Base-by-base conservation (phyloP, 2,113 vertebrate genomes). In the Carassius carassius region DNA sequence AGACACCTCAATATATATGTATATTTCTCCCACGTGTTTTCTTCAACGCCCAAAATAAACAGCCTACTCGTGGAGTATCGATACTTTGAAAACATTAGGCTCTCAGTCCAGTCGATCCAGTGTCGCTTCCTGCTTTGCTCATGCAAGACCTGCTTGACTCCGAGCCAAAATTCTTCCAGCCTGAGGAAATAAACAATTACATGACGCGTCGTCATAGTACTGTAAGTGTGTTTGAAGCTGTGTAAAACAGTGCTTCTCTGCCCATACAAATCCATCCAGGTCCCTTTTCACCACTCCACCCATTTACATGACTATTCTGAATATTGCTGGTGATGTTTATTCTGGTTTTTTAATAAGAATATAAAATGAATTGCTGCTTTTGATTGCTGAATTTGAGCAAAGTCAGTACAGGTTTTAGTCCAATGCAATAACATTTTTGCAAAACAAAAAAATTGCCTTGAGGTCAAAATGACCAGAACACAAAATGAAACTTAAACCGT, bases 21-120 rank as follows among this genome's bases (percentile, higher is more conserved):
- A 58, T 60, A 56, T 23, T 44, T 85, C 83, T 70, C 83, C 83
- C 83, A 78, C 83, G 76, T 79, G 11, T 74, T 62, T 54, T n/a
- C 23, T 21, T 21, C 29, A 75, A 87, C 83, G 78, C 83, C 72
- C 72, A 47, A 87, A 82, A 84, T 63, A 85, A 84, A 81, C 63
- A 79, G 65, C 83, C 32, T 16, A 29, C 76, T 19, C 49, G 62
- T 44, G n/a, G 3, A 58, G 75, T 85, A 72, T 72, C 83, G 76
- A 19, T 47, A 1, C 6, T 32, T 17, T 78, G 83, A 29, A 84
- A 51, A 47, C 37, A 5, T 2, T 21, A n/a, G 4, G 5, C 14
- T 23, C 41, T 6, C 17, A 3, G 70, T 47, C n/a, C 5, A 19
- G 44, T 51, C 23, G n/a, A 16, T 32, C 32, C 25, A 14, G 74